Evolutionary conservation across 2,797 vertebrate species (phyloP).

Genomic region (Epinephelus malabaricus): DNA sequence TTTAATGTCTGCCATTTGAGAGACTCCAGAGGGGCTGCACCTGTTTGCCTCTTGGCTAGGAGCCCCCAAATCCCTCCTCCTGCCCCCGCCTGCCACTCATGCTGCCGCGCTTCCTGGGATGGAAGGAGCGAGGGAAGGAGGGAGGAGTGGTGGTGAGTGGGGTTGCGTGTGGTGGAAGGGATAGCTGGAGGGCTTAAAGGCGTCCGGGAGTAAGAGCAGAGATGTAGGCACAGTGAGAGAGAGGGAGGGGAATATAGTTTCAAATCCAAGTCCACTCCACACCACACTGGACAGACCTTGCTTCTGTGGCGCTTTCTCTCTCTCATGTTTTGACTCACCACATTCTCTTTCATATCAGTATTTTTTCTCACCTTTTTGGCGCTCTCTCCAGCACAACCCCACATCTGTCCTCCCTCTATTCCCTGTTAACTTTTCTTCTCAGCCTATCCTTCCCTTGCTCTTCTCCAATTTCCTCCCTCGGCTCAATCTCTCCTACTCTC

Average conservation of each 20-base stretch:
- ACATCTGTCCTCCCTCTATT: slow-evolving; percentile 55
- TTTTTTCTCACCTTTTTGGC: slow-evolving; percentile 59
- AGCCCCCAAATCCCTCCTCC: slow-evolving; percentile 82
- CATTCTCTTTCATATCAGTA: slow-evolving; percentile 72
- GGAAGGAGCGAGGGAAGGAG: slow-evolving; percentile 74
- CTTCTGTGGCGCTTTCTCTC: slow-evolving; percentile 60
- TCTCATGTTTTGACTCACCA: slow-evolving; percentile 74
- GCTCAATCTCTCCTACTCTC: slow-evolving; percentile 42
- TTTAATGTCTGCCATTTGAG: slow-evolving; percentile 88
- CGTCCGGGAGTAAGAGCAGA: slow-evolving; percentile 80
- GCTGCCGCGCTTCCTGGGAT: slow-evolving; percentile 85
- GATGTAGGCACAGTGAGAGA: slow-evolving; percentile 60
- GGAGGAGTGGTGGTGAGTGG: slow-evolving; percentile 66
- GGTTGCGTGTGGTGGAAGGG: slow-evolving; percentile 86
- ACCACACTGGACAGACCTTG: slow-evolving; percentile 72
- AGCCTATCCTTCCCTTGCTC: slow-evolving; percentile 41
- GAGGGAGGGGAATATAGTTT: slow-evolving; percentile 67
- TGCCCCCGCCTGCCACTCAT: slow-evolving; percentile 88
- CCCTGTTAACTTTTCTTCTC: slow-evolving; percentile 60
- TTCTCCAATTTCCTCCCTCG: slow-evolving; percentile 58
- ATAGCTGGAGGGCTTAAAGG: slow-evolving; percentile 86
- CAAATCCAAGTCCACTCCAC: slow-evolving; percentile 78
- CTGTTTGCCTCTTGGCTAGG: slow-evolving; percentile 90
- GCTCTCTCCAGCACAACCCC: slow-evolving; percentile 47
- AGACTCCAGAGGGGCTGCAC: slow-evolving; percentile 89